Base-by-base conservation (phyloP, 37 sponge, comb jelly and placozoan genomes). In the Lycopodina hypogea region DNA sequence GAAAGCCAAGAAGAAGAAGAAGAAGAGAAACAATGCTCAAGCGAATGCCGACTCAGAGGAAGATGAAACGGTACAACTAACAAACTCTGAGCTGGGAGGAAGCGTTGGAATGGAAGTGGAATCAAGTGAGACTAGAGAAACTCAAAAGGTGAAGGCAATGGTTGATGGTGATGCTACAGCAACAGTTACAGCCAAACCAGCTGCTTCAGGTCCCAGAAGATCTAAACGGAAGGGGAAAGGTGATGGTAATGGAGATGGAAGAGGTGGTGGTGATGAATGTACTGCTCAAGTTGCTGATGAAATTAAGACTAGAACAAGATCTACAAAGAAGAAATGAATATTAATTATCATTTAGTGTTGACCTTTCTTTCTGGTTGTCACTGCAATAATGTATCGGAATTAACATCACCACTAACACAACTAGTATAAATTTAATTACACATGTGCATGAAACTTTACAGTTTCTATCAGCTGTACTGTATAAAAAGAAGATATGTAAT, bases 41-140 rank as follows among this genome's bases (percentile, higher is more conserved):
- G 37, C 4, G 38, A 4, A 42, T 22, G 45, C 50, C 29, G 61
- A 50, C 22, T 78, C 51, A 57, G 88, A 88, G 30, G 87, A 87
- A 48, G 88, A 88, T 42, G 78, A 56, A 36, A 77, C 62, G 3
- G 57, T 88, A 14, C 53, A 77, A 39, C 57, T 88, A 36, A 81
- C 77, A 3, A 35, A 42, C 29, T 34, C 15, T 38, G 80, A 86
- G 30, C 26, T 80, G 6, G 69, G 64, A 39, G 75, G 75, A 52
- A 35, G 59, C 45, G 4, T 14, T 1, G 56, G 40, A 51, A 55
- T 35, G 36, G 29, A 63, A 9, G 9, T 21, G 9, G n/a, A 69
- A 7, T 19, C 24, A 24, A 23, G 38, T 59, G n/a, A 28, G 28
- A 23, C 17, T 12, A 23, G 6, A 59, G 60, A 23, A 59, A 6